phyloP scores from a whole-genome alignment of 2,113 vertebrate species.

The Tenebrosternarchus preto region DNA sequence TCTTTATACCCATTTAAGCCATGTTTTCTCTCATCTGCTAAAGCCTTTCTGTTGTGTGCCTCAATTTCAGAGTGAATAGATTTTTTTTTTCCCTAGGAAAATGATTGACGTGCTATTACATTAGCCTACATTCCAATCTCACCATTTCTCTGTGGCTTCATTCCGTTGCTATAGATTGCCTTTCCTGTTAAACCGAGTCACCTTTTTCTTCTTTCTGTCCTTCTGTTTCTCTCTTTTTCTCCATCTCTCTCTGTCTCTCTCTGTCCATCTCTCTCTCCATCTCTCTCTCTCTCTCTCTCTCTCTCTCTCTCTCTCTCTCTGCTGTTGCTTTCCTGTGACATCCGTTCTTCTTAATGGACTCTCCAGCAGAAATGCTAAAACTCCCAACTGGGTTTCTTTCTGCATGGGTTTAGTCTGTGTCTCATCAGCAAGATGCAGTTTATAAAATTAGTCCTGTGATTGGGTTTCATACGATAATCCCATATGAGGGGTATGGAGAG shows the following conservation, averaged over 20 bases:
- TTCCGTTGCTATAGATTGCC: constrained; percentile 66
- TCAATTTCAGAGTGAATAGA: constrained; percentile 37
- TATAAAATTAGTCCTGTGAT: constrained; percentile 37
- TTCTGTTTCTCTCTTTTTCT: constrained; percentile 42
- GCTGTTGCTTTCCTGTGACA: too few species aligned
- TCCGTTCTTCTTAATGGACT: constrained; percentile 63
- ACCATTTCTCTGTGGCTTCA: constrained; percentile 67
- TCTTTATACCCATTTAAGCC: constrained; percentile 33
- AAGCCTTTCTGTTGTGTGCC: constrained; percentile 31
- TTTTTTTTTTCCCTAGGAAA: constrained; percentile 30
- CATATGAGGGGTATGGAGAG: neutral
- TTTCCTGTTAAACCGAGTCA: constrained; percentile 63
- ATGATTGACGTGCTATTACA: constrained; percentile 73
- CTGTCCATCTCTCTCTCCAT: constrained; percentile 30
- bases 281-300: constrained; percentile 40
- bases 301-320: constrained; percentile 38
- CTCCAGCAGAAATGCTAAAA: constrained; percentile 52
- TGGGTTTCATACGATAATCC: constrained; percentile 21
- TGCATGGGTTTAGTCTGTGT: constrained; percentile 26
- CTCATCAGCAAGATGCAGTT: constrained; percentile 22
- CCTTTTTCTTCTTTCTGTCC: constrained; percentile 53
- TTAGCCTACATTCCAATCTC: constrained; percentile 69
- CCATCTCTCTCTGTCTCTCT: constrained; percentile 38
- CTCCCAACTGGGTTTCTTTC: constrained; percentile 57
- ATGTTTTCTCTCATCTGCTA: constrained; percentile 45